These are phyloP conservation scores for Mesitornis unicolor DNA, from an alignment of 2,113 vertebrate species.

Conservation along the genomic window DNA sequence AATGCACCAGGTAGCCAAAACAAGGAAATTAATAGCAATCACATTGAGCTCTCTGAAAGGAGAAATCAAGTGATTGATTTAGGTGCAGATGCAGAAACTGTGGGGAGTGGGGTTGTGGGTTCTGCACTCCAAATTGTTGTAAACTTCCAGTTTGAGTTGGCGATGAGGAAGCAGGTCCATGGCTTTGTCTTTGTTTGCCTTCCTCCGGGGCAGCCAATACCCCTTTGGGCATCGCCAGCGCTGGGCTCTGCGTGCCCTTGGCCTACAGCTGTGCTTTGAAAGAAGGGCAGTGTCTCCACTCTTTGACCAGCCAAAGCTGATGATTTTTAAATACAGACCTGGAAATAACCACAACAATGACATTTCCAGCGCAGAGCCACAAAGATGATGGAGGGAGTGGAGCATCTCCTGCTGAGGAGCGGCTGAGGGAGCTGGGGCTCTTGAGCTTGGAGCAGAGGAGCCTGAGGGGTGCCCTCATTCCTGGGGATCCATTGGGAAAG, in stretches of 20 bases:
- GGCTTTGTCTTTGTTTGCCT: background rate
- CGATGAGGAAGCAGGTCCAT: background rate
- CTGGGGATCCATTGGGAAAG: too few relatives aligned
- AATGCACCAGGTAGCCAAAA: background rate
- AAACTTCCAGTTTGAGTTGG: background rate
- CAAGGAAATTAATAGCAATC: background rate
- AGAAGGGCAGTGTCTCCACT: background rate
- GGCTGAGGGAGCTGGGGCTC: too few relatives aligned
- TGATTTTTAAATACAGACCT: background rate
- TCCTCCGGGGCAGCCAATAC: background rate
- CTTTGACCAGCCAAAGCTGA: background rate
- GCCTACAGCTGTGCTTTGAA: background rate
- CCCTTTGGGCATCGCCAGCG: background rate
- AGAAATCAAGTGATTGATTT: background rate
- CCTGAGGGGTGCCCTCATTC: too few relatives aligned
- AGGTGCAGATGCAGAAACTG: background rate
- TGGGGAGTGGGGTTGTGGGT: background rate
- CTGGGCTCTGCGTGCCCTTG: background rate
- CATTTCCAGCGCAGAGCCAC: too few relatives aligned
- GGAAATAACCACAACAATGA: background rate
- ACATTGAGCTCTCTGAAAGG: background rate
- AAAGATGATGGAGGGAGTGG: too few relatives aligned
- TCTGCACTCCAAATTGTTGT: background rate
- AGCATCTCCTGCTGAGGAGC: too few relatives aligned
- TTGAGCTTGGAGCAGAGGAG: too few relatives aligned